Base-by-base conservation (phyloP, 2,113 vertebrate species). In the Saimiri boliviensis region DNA sequence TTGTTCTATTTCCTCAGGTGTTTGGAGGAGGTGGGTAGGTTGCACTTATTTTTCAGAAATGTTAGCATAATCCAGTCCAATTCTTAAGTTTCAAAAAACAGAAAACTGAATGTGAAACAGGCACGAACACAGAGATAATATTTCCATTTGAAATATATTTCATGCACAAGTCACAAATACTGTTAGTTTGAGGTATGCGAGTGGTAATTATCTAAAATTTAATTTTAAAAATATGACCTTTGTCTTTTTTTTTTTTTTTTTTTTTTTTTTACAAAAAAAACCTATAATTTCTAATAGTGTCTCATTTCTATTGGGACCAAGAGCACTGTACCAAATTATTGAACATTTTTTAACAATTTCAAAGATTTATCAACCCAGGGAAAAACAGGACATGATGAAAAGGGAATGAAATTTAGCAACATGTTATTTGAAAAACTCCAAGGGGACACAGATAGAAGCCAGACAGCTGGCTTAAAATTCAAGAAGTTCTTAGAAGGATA, bases 331-430 rank as follows among this genome's bases (percentile, higher is more conserved):
- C n/a, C 82, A 49, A 66, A 87, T 94, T 37, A 37, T 0, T 76
- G n/a, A 96, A 40, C 21, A 77, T 71, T 73, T 93, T 23, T 84
- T 25, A 96, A 91, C 25, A 90, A 77, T 94, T 86, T 95, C 14
- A 81, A 81, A 83, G 23, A n/a, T 40, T 47, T 91, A 82, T 94
- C 42, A 79, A 81, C 7, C 8, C 3, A 30, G 13, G 20, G 1
- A 27, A 20, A 35, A 94, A 82, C 0, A 76, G 20, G 21, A 63
- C 40, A 52, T 54, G 7, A 82, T 73, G 79, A 68, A 86, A 83
- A 74, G 14, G 30, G 37, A 92, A 58, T 47, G 25, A 70, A 60
- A 66, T 63, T 93, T 76, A 77, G 21, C 21, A 86, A 63, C 6
- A 66, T 74, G 35, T 37, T 94, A 58, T 84, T n/a, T 85, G 32